phyloP scores from a whole-genome alignment of 2,888 invertebrate genomes.

The Aricia artaxerxes region DNA sequence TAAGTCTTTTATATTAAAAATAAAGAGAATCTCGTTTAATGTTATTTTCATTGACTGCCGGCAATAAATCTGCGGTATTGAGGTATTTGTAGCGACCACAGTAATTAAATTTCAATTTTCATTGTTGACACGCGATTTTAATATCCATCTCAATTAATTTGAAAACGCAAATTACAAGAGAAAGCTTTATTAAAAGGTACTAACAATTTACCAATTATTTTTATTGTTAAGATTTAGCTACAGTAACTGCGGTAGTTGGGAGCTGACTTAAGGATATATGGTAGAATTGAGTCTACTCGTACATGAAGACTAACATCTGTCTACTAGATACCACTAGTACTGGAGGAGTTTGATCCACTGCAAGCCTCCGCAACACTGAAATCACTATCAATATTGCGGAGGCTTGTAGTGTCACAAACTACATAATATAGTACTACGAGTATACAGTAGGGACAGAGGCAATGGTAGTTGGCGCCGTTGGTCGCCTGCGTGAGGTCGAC shows the following conservation, averaged over 20 bases:
- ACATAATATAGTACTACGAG: not conserved
- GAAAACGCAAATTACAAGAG: not conserved
- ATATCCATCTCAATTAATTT: constrained; percentile 8
- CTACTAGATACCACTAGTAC: too few relatives aligned
- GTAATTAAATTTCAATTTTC: constrained; percentile 4
- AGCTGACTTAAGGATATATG: too few relatives aligned
- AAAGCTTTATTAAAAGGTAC: not conserved
- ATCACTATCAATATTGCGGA: not conserved
- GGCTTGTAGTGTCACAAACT: too few relatives aligned
- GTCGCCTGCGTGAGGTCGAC: constrained; percentile 86
- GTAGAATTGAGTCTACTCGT: not conserved
- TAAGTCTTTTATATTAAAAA: not conserved
- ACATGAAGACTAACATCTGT: too few relatives aligned
- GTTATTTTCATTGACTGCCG: not conserved
- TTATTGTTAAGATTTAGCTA: too few relatives aligned
- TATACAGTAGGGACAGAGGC: constrained; percentile 88
- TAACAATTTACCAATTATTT: not conserved
- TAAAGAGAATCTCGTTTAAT: not conserved
- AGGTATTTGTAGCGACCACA: not conserved
- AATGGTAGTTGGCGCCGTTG: constrained; percentile 85
- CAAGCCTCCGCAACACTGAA: not conserved
- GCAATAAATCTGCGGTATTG: not conserved
- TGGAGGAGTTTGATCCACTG: not conserved
- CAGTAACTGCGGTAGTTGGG: not conserved
- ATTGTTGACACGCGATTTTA: constrained; percentile 3